A percentile compares a stretch with the other conserved stretches of the same genome.
These are phyloP conservation scores for Pemphredon lugubris DNA, from an alignment of 2,888 invertebrate genomes.

Conservation along the genomic window DNA sequence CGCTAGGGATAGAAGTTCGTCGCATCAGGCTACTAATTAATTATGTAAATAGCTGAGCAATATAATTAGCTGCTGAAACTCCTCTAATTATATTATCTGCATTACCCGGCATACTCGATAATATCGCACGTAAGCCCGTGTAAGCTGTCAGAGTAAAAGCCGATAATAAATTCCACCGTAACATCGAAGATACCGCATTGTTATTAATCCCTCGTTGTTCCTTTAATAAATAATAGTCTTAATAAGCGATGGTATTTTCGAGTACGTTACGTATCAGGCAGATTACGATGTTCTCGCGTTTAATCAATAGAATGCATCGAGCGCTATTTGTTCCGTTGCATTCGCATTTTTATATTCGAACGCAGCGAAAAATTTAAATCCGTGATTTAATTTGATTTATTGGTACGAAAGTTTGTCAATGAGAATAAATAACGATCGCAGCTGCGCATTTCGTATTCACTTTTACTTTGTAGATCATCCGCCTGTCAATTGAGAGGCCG, in stretches of 20 bases:
- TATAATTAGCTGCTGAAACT: slow-evolving; percentile 53
- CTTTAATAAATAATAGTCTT: neutral
- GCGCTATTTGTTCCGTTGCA: slow-evolving; percentile 9
- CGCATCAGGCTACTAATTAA: slow-evolving; percentile 45
- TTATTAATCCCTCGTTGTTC: slow-evolving; percentile 21
- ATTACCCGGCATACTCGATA: slow-evolving; percentile 34
- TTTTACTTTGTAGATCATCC: neutral
- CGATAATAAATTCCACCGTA: slow-evolving; percentile 35
- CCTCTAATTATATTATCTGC: slow-evolving; percentile 50
- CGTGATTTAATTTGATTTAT: slow-evolving; percentile 5
- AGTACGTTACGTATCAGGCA: no score
- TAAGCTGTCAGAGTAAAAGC: slow-evolving; percentile 8
- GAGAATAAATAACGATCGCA: slow-evolving; percentile 5
- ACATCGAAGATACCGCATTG: slow-evolving; percentile 19
- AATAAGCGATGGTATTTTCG: no score
- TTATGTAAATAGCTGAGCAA: slow-evolving; percentile 47
- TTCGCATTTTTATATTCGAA: slow-evolving; percentile 4
- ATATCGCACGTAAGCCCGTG: slow-evolving; percentile 11
- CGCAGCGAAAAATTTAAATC: slow-evolving; percentile 25
- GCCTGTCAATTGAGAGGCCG: neutral
- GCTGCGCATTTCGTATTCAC: neutral
- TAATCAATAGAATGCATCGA: no score
- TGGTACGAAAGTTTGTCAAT: slow-evolving; percentile 11
- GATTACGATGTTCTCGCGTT: no score
- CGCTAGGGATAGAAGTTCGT: slow-evolving; percentile 14